phyloP scores from a whole-genome alignment of 1,140 invertebrate species.

The Belonocnema kinseyi region DNA sequence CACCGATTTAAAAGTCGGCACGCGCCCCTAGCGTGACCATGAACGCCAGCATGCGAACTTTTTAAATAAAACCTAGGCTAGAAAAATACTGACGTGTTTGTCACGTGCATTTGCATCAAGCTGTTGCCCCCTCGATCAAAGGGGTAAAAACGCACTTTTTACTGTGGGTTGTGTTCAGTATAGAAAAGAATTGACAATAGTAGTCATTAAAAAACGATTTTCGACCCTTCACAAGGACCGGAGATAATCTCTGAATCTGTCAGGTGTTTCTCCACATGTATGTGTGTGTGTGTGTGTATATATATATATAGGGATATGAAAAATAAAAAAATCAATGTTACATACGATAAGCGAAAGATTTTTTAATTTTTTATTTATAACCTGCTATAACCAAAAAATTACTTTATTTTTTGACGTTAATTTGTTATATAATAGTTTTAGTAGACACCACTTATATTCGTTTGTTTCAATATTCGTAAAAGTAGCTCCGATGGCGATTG shows the following conservation, averaged over 20 bases:
- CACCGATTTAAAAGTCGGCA: slow-evolving; percentile 29
- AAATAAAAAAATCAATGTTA: background rate
- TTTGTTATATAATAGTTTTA: too few species aligned
- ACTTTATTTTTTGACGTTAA: too few species aligned
- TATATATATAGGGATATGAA: slow-evolving; percentile 1
- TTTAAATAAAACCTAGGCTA: background rate
- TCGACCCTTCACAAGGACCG: background rate
- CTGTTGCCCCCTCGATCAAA: background rate
- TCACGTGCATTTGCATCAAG: background rate
- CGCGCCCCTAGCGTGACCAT: slow-evolving; percentile 30
- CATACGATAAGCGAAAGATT: background rate
- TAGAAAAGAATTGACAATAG: background rate
- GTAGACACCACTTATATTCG: too few species aligned
- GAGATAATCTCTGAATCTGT: slow-evolving; percentile 8
- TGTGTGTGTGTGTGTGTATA: too few species aligned
- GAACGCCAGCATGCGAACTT: background rate
- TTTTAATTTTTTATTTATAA: too few species aligned
- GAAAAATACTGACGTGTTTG: background rate
- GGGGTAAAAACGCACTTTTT: background rate
- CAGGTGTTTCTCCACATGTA: slow-evolving; percentile 16
- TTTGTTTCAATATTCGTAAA: too few species aligned
- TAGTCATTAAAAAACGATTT: background rate
- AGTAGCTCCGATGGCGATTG: too few species aligned
- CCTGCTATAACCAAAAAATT: too few species aligned
- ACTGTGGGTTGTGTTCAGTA: background rate